Evolutionary conservation across 2,888 invertebrate genomes (phyloP).

Genomic region (Watsonalla cultraria): DNA sequence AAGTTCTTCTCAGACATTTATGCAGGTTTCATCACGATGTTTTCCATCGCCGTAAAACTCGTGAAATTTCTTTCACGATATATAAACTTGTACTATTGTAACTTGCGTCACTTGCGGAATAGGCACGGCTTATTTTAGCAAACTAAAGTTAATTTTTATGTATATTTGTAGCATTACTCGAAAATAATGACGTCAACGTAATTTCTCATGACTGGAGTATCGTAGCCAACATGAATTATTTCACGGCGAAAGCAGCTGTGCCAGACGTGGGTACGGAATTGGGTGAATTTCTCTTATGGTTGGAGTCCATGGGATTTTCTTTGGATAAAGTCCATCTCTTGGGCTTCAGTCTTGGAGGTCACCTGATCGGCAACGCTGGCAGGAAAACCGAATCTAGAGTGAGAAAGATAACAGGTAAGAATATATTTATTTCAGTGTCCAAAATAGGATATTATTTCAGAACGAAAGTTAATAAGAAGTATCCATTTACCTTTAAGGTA

Average conservation of each 20-base stretch:
- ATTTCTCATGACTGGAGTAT: slow-evolving; percentile 63
- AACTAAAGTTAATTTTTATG: neutral
- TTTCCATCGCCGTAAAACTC: no score
- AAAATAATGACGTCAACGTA: slow-evolving; percentile 50
- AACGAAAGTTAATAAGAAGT: neutral
- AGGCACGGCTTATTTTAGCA: no score
- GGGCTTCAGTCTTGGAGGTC: slow-evolving; percentile 68
- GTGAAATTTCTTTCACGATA: no score
- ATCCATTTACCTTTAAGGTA: neutral
- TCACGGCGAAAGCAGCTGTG: slow-evolving; percentile 44
- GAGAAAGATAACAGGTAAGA: slow-evolving; percentile 53
- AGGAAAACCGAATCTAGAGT: slow-evolving; percentile 38
- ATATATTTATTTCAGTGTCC: no score
- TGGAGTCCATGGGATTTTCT: slow-evolving; percentile 31
- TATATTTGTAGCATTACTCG: slow-evolving; percentile 43
- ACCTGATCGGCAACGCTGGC: slow-evolving; percentile 58
- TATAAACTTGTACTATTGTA: no score
- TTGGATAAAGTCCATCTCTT: slow-evolving; percentile 53
- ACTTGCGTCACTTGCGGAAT: no score
- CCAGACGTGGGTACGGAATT: slow-evolving; percentile 38
- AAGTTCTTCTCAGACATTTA: no score
- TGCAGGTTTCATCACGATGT: no score
- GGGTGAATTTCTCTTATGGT: slow-evolving; percentile 45
- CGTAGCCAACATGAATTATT: slow-evolving; percentile 50
- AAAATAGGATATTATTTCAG: neutral